A percentile compares a stretch with the other conserved stretches of the same genome.
Evolutionary conservation across 1,140 invertebrate species (phyloP).

Genomic region (Anastrepha obliqua): DNA sequence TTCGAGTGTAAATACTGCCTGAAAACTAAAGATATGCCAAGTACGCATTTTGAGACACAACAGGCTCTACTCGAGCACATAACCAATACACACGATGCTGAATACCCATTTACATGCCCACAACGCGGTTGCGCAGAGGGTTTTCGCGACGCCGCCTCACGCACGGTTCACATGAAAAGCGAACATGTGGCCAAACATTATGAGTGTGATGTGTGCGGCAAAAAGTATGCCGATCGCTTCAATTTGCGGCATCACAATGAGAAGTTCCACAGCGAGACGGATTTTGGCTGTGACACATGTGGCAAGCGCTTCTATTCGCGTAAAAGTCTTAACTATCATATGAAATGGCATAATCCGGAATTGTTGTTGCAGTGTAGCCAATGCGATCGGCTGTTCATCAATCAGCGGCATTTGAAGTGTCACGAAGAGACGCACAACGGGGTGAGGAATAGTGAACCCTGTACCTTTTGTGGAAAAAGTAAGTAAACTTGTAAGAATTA

Average conservation of each 20-base stretch:
- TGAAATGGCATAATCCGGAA: slow-evolving; percentile 71
- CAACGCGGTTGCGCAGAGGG: slow-evolving; percentile 61
- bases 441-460: slow-evolving; percentile 66
- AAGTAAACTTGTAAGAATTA: slow-evolving; percentile 43
- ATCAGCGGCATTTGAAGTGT: slow-evolving; percentile 67
- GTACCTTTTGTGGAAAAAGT: slow-evolving; percentile 70
- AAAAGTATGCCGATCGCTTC: slow-evolving; percentile 70
- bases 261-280: slow-evolving; percentile 71
- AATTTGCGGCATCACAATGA: slow-evolving; percentile 68
- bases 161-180: slow-evolving; percentile 68
- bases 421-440: slow-evolving; percentile 69
- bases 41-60: slow-evolving; percentile 66
- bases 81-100: slow-evolving; percentile 61
- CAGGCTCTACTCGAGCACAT: slow-evolving; percentile 68
- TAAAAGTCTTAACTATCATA: slow-evolving; percentile 70
- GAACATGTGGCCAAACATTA: slow-evolving; percentile 67
- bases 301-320: slow-evolving; percentile 70
- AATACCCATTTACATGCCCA: slow-evolving; percentile 70
- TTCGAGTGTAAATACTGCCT: slow-evolving; percentile 69
- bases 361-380: slow-evolving; percentile 66
- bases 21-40: slow-evolving; percentile 57
- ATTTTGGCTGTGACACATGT: slow-evolving; percentile 68
- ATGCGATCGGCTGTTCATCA: slow-evolving; percentile 70
- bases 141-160: slow-evolving; percentile 70
- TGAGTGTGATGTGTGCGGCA: slow-evolving; percentile 66